Evolutionary conservation across 1,140 invertebrate genomes (phyloP).

Genomic region (Ostrea denselamellosa): DNA sequence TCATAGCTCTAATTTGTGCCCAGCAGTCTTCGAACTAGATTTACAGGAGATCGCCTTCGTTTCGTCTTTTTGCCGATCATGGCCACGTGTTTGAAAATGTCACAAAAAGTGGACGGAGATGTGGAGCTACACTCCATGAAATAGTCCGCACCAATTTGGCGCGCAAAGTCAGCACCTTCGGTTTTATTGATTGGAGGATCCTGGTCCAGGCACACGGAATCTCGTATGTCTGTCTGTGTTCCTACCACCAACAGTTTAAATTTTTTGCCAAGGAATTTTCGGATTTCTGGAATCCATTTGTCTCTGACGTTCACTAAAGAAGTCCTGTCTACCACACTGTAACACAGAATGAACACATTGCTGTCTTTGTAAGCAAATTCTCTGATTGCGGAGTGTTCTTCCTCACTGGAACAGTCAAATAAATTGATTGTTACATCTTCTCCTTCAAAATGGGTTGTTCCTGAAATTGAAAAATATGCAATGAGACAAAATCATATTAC

Average conservation of each 20-base stretch:
- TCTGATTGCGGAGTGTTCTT: slow-evolving; percentile 9
- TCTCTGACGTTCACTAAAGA: slow-evolving; percentile 98
- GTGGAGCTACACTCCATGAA: slow-evolving; percentile 95
- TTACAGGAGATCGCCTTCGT: slow-evolving; percentile 59
- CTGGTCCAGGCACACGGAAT: slow-evolving; percentile 47
- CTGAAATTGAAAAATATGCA: slow-evolving; percentile 12
- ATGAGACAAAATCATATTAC: no score
- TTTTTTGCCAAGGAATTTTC: slow-evolving; percentile 71
- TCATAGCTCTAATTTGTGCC: not conserved
- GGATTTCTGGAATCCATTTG: slow-evolving; percentile 85
- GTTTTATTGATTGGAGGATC: slow-evolving; percentile 81
- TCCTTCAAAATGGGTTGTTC: slow-evolving; percentile 11
- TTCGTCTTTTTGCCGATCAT: slow-evolving; percentile 83
- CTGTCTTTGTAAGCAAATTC: slow-evolving; percentile 93
- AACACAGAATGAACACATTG: slow-evolving; percentile 99
- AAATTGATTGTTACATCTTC: slow-evolving; percentile 33
- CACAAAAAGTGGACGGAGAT: slow-evolving; percentile 93
- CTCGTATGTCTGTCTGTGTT: slow-evolving; percentile 71
- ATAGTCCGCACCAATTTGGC: slow-evolving; percentile 86
- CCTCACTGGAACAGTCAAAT: slow-evolving; percentile 45
- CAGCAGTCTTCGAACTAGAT: not conserved
- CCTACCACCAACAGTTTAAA: slow-evolving; percentile 92
- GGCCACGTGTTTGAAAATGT: slow-evolving; percentile 93
- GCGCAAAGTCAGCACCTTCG: slow-evolving; percentile 87
- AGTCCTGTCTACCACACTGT: slow-evolving; percentile 98